Conservation (phyloP, 2,888 invertebrate species). For the Galerucella calmariensis region DNA sequence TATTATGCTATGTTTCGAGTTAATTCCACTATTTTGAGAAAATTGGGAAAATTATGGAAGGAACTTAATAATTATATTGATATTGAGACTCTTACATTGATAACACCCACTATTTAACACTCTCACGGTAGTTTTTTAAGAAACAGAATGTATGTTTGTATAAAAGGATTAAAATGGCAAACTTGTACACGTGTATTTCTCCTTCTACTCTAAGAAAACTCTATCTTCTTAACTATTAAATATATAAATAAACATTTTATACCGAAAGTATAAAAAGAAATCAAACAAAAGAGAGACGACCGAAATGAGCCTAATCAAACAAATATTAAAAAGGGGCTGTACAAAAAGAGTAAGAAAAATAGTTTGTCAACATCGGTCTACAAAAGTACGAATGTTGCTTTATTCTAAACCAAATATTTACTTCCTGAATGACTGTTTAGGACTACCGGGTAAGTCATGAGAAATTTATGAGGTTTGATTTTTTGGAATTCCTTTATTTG, state of each 20-base stretch:
- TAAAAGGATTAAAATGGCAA: conserved; percentile 16
- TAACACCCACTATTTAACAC: neutral
- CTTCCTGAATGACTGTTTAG: conserved; percentile 33
- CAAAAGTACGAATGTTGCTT: conserved; percentile 40
- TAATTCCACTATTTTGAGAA: no score
- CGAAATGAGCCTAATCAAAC: conserved; percentile 47
- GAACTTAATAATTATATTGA: no score
- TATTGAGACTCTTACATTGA: neutral
- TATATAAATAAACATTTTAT: conserved; percentile 21
- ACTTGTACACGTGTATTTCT: conserved; percentile 5
- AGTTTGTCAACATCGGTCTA: conserved; percentile 45
- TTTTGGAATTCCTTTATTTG: conserved; percentile 8
- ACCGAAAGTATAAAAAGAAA: neutral
- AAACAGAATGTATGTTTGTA: neutral
- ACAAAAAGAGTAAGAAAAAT: conserved; percentile 38
- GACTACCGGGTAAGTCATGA: conserved; percentile 28
- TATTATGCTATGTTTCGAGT: no score
- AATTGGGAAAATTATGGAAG: no score
- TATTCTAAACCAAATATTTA: conserved; percentile 42
- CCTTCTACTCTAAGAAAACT: neutral
- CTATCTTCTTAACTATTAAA: neutral
- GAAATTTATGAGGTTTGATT: conserved; percentile 14
- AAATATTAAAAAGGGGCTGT: conserved; percentile 44
- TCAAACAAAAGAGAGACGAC: conserved; percentile 35
- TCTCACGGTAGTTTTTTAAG: neutral